These are phyloP conservation scores for Prunella fulvescens DNA, from an alignment of 2,113 vertebrate genomes.

Conservation along the genomic window DNA sequence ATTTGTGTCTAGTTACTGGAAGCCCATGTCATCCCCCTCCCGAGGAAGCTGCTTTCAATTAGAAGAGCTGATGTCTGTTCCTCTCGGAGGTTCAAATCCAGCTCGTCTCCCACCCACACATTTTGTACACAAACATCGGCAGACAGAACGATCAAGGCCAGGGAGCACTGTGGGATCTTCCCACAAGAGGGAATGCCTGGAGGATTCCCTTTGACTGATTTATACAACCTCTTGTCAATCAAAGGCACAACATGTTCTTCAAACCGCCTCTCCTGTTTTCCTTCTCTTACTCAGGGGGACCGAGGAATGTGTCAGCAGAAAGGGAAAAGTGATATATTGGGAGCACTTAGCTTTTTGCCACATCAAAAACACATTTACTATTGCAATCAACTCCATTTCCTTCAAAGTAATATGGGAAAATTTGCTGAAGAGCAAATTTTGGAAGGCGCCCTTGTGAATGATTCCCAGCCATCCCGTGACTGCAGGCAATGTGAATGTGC, in stretches of 20 bases:
- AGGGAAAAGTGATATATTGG: constrained; percentile 20
- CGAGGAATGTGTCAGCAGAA: constrained; percentile 21
- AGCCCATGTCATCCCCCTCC: constrained; percentile 11
- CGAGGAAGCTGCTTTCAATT: constrained; percentile 76
- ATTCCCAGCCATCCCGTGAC: not conserved
- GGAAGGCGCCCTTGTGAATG: not conserved
- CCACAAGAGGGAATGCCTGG: constrained; percentile 66
- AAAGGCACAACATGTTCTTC: constrained; percentile 56
- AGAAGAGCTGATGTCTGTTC: constrained; percentile 68
- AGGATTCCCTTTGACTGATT: constrained; percentile 72
- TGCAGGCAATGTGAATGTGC: not conserved
- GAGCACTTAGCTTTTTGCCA: constrained; percentile 9
- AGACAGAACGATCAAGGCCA: constrained; percentile 47
- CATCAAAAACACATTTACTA: constrained; percentile 32
- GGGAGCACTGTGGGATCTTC: constrained; percentile 61
- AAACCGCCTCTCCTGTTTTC: constrained; percentile 63
- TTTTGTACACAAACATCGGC: constrained; percentile 56
- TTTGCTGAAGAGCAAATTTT: constrained; percentile 4
- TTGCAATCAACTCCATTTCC: constrained; percentile 21
- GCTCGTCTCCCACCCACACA: constrained; percentile 74
- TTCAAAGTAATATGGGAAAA: constrained; percentile 15
- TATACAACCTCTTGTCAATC: constrained; percentile 66
- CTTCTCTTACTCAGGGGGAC: constrained; percentile 50
- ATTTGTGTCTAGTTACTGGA: constrained; percentile 26
- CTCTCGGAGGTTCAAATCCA: constrained; percentile 70